These are phyloP conservation scores for Phaethornis superciliosus DNA, from an alignment of 2,113 vertebrate genomes.

Conservation along the genomic window DNA sequence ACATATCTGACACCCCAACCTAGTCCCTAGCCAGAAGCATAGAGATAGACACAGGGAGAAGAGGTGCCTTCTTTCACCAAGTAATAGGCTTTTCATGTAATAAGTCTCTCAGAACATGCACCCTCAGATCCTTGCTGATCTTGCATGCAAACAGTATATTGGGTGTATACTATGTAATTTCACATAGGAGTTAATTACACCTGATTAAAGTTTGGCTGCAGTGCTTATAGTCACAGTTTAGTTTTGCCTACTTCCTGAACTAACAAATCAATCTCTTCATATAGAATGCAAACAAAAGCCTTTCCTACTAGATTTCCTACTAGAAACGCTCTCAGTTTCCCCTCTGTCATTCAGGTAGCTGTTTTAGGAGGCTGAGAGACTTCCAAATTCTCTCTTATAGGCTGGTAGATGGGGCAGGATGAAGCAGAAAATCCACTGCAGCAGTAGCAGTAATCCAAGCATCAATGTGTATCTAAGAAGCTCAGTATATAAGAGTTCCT, in stretches of 20 bases:
- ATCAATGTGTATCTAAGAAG: background rate
- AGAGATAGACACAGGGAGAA: background rate
- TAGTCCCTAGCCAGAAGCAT: background rate
- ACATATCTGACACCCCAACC: background rate
- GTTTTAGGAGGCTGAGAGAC: background rate
- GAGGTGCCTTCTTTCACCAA: background rate
- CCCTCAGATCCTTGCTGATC: background rate
- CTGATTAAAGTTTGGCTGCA: background rate
- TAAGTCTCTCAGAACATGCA: background rate
- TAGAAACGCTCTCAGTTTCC: background rate
- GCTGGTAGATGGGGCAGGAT: background rate
- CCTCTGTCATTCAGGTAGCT: background rate
- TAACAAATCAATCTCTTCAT: background rate
- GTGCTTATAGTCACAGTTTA: background rate
- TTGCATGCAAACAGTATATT: background rate
- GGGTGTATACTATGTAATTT: background rate
- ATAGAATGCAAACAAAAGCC: background rate
- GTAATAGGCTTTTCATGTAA: background rate
- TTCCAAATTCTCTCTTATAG: background rate
- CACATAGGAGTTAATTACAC: background rate
- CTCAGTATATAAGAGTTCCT: background rate
- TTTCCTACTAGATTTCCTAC: background rate
- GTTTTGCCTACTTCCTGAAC: background rate
- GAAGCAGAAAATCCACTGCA: background rate
- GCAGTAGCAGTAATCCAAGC: background rate